Base-by-base conservation (phyloP, 2,888 invertebrate species). In the Ecdyonurus torrentis region DNA sequence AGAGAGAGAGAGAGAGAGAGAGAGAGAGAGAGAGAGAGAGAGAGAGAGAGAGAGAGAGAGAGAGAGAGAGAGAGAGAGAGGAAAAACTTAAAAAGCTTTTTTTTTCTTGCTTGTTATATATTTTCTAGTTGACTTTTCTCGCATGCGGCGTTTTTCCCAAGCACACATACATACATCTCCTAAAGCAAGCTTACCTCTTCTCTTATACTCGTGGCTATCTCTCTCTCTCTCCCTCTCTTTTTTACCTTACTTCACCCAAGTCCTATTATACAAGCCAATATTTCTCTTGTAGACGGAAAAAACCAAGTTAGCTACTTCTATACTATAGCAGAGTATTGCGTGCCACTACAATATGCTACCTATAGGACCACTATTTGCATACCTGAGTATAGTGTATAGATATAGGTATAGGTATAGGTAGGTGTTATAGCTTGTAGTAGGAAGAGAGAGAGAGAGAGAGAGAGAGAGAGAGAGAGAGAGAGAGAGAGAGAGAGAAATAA, bases 301-400 rank as follows among this genome's bases (percentile, higher is more conserved):
- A 37, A 15, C 37, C 37, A 37, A 37, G 37, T 10, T 10, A 15
- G 37, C 5, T 10, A 15, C 37, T 10, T 5, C 15, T 10, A 15
- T 15, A 15, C 37, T 10, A 5, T 37, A 37, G 37, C 37, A n/a
- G 37, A 5, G 7, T 37, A 37, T 37, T 37, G 37, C 37, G 37
- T 37, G 37, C 37, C 15, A 37, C 37, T 37, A 37, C 37, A 37
- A 37, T 37, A 37, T 37, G 37, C 37, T 37, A 37, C 37, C 37
- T 5, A 15, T 37, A 37, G 22, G 55, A 5, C 55, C n/a, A 55
- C 55, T 20, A 55, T 55, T 55, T 55, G 55, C 55, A 55, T 55
- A 55, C 55, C 55, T 55, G 55, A 55, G n/a, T 55, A 55, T n/a
- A n/a, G 55, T 55, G 55, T 55, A n/a, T n/a, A n/a, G n/a, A n/a